Percentiles rank a stretch among this genome's conserved stretches.
phyloP scores from a whole-genome alignment of 2,888 invertebrate species.

The Sacculina carcini region DNA sequence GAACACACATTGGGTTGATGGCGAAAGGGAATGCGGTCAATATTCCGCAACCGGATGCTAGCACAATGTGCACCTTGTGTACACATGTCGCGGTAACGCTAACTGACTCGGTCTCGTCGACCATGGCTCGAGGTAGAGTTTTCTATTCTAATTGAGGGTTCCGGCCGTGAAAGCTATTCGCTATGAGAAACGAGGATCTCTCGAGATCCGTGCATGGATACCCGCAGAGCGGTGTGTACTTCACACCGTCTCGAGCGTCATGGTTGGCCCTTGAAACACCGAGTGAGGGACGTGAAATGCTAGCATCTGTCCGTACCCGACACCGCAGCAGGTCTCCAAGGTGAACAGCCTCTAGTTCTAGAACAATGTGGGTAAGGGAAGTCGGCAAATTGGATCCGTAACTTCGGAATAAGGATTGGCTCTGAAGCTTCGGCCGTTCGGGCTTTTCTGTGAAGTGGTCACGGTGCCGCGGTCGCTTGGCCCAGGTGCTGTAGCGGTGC shows the following conservation, averaged over 20 bases:
- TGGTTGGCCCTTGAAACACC: slow-evolving; percentile 21
- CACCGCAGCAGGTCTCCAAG: slow-evolving; percentile 51
- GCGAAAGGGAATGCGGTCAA: slow-evolving; percentile 30
- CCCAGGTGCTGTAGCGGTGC: slow-evolving; percentile 16
- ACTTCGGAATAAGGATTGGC: slow-evolving; percentile 41
- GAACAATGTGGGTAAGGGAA: slow-evolving; percentile 40
- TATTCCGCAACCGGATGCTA: slow-evolving; percentile 32
- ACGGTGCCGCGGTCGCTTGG: slow-evolving; percentile 14
- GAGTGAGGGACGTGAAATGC: slow-evolving; percentile 17
- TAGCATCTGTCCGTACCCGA: slow-evolving; percentile 34
- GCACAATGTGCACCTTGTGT: slow-evolving; percentile 21
- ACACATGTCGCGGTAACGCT: slow-evolving; percentile 28
- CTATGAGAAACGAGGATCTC: slow-evolving; percentile 10
- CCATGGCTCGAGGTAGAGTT: slow-evolving; percentile 13
- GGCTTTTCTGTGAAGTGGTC: slow-evolving; percentile 27
- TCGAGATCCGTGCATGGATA: slow-evolving; percentile 25
- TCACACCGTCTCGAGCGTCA: slow-evolving; percentile 18
- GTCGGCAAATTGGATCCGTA: slow-evolving; percentile 37
- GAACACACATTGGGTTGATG: slow-evolving; percentile 13
- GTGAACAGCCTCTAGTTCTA: slow-evolving; percentile 38
- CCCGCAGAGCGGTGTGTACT: slow-evolving; percentile 21
- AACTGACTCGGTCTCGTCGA: slow-evolving; percentile 8
- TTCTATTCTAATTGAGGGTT: slow-evolving; percentile 21
- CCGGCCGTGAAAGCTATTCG: slow-evolving; percentile 25
- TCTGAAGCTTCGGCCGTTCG: slow-evolving; percentile 37